These are phyloP conservation scores for Acanthis flammea DNA, from an alignment of 2,797 vertebrate species.

Conservation along the genomic window DNA sequence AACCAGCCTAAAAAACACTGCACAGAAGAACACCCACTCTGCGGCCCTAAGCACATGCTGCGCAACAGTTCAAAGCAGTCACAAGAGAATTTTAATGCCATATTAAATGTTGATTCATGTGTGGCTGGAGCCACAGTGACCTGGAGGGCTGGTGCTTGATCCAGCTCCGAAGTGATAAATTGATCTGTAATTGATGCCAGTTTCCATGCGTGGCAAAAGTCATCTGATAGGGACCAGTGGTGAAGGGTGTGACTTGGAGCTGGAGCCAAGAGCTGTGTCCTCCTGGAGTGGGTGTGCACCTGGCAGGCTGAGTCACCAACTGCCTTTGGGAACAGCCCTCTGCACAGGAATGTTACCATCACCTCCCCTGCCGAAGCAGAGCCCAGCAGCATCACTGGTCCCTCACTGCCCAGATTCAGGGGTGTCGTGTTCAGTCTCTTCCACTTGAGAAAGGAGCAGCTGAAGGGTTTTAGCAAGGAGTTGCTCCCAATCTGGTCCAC, in stretches of 20 bases:
- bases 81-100: background rate
- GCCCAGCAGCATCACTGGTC: background rate
- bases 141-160: background rate
- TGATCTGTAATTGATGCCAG: background rate
- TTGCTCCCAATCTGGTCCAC: background rate
- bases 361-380: background rate
- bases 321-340: background rate
- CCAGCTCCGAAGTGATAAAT: background rate
- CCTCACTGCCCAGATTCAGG: background rate
- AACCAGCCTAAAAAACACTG: background rate
- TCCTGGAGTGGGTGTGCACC: background rate
- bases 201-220: background rate
- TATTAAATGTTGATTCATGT: conserved; percentile 26
- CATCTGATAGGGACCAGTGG: background rate
- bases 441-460: background rate
- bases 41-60: no score
- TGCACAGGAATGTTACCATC: background rate
- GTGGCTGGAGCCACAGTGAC: background rate
- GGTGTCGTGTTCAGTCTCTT: accelerated
- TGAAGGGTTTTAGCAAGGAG: background rate
- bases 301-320: background rate
- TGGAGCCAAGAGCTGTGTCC: background rate
- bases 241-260: background rate
- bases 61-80: background rate
- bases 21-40: background rate